phyloP scores from a whole-genome alignment of 2,797 vertebrate species.

The Phalloptychus januarius region DNA sequence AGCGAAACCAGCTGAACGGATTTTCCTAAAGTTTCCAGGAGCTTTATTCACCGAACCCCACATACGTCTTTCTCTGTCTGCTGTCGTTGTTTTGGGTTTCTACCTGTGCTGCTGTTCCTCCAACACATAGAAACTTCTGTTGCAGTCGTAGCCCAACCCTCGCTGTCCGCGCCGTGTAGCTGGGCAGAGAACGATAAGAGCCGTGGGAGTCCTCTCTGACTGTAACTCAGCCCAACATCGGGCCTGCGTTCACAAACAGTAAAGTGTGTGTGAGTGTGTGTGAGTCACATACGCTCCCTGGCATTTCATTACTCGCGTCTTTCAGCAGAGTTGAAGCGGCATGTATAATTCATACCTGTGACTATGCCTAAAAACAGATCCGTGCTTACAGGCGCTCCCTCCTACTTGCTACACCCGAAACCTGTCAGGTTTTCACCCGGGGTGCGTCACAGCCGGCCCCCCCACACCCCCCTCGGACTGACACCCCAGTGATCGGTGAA shows the following conservation, averaged over 20 bases:
- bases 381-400: slow-evolving; percentile 53
- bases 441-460: not conserved
- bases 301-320: slow-evolving; percentile 44
- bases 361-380: slow-evolving; percentile 35
- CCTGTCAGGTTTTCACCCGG: slow-evolving; percentile 56
- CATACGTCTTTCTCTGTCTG: not conserved
- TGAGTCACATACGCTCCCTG: slow-evolving; percentile 51
- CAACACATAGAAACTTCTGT: slow-evolving; percentile 14
- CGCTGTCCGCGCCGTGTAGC: slow-evolving; percentile 31
- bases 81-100: slow-evolving; percentile 1
- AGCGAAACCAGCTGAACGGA: not conserved
- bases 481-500: slow-evolving; percentile 53
- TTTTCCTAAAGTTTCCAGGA: slow-evolving; percentile 14
- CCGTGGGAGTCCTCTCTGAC: slow-evolving; percentile 35
- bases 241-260: slow-evolving; percentile 7
- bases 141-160: slow-evolving; percentile 20
- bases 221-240: slow-evolving; percentile 26
- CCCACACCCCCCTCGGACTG: not conserved
- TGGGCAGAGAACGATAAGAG: slow-evolving; percentile 48
- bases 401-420: slow-evolving; percentile 37
- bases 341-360: slow-evolving; percentile 66
- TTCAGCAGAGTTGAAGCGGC: slow-evolving; percentile 27
- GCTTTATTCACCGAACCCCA: slow-evolving; percentile 26
- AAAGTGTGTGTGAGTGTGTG: slow-evolving; percentile 10
- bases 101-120: slow-evolving; percentile 15